Evolutionary conservation across 2,797 vertebrate species (phyloP).

Genomic region (Antrozous pallidus): DNA sequence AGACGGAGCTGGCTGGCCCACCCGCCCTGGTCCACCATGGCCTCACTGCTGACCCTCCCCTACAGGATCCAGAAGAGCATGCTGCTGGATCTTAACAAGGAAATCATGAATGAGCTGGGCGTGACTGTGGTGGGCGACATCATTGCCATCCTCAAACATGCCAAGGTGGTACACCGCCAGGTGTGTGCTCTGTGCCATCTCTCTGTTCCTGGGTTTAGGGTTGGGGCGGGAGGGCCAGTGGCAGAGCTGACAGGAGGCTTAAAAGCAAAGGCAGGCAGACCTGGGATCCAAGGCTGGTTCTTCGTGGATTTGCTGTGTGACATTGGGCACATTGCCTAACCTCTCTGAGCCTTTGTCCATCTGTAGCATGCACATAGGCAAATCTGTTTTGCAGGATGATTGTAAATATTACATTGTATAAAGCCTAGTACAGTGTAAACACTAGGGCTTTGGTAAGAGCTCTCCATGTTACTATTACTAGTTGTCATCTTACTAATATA

Average conservation of each 20-base stretch:
- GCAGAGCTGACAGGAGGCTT: background rate
- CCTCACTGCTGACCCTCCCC: background rate
- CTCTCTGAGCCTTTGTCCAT: background rate
- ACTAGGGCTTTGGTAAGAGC: background rate
- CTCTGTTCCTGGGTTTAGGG: background rate
- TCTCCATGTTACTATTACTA: background rate
- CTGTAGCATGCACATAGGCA: background rate
- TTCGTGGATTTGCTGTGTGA: slow-evolving; percentile 10
- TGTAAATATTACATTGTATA: background rate
- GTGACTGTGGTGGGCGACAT: slow-evolving; percentile 95
- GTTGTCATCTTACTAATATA: background rate
- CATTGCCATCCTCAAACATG: slow-evolving; percentile 95
- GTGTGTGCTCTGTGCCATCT: slow-evolving; percentile 73
- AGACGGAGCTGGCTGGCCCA: background rate
- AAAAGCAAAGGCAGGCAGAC: background rate
- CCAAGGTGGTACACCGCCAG: slow-evolving; percentile 94
- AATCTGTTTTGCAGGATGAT: background rate
- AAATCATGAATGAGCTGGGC: slow-evolving; percentile 95
- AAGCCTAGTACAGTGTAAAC: background rate
- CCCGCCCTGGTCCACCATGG: background rate
- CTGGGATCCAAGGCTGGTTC: background rate
- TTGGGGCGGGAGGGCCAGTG: rapidly evolving
- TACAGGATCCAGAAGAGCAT: slow-evolving; percentile 95
- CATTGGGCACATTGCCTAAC: background rate
- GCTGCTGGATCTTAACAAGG: slow-evolving; percentile 95